These are phyloP conservation scores for Loris lydekkerianus DNA, from an alignment of 2,797 vertebrate species.

Conservation along the genomic window DNA sequence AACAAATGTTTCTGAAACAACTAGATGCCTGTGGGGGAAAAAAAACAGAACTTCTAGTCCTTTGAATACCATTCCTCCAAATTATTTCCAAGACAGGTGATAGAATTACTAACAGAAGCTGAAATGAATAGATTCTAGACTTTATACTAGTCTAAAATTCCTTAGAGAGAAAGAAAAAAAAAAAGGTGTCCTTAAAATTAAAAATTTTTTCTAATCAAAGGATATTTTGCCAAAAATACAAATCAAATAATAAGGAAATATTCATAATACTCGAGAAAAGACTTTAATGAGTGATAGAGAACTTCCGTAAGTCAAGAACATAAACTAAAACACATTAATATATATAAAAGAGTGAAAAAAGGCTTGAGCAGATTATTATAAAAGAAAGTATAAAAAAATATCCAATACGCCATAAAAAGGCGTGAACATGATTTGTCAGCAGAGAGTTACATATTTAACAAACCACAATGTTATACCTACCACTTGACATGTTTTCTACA, in stretches of 20 bases:
- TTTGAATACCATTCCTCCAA: neutral
- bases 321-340: neutral
- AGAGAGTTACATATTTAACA: neutral
- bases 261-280: neutral
- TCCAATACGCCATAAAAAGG: neutral
- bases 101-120: neutral
- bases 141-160: slow-evolving; percentile 5
- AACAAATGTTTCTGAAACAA: slow-evolving; percentile 18
- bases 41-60: neutral
- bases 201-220: neutral
- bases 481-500: neutral
- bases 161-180: neutral
- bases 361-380: neutral
- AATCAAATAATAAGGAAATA: neutral
- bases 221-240: neutral
- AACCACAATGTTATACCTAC: neutral
- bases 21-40: neutral
- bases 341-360: neutral
- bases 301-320: neutral
- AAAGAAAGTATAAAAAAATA: neutral
- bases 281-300: neutral
- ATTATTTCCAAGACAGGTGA: slow-evolving; percentile 2
- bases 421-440: neutral
- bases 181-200: neutral
- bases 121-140: neutral